These are phyloP conservation scores for Drosophila meridiana DNA, from an alignment of 2,888 invertebrate genomes.

Conservation along the genomic window DNA sequence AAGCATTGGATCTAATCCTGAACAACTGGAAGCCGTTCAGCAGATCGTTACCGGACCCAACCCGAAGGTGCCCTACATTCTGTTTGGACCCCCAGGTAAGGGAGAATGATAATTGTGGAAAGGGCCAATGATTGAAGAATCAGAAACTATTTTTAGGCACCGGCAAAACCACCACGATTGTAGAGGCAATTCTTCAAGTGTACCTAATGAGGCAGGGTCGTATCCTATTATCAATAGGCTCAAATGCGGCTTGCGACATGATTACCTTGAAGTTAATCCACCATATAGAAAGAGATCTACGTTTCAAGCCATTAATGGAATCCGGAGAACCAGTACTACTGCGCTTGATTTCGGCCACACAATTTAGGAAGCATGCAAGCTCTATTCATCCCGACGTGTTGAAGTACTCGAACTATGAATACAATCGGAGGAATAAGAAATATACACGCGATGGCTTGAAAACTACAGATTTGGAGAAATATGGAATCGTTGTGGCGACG, in stretches of 20 bases:
- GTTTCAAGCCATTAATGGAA: neutral
- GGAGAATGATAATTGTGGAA: neutral
- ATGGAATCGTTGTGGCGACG: constrained; percentile 88
- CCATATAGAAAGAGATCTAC: constrained; percentile 42
- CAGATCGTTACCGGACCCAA: constrained; percentile 88
- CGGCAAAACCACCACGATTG: constrained; percentile 90
- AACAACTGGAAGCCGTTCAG: constrained; percentile 89
- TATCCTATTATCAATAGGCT: constrained; percentile 89
- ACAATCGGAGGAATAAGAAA: fast-evolving
- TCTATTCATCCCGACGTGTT: constrained; percentile 69
- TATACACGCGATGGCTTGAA: neutral
- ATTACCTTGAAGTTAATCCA: constrained; percentile 86
- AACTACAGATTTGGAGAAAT: constrained; percentile 80
- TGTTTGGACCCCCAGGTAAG: constrained; percentile 95
- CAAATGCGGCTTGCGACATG: constrained; percentile 91
- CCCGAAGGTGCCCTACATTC: constrained; percentile 90
- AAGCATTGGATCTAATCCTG: constrained; percentile 86
- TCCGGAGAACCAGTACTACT: constrained; percentile 70
- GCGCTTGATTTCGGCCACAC: constrained; percentile 84
- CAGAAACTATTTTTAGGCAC: constrained; percentile 85
- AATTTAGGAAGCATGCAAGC: constrained; percentile 71
- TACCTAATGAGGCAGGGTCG: constrained; percentile 63
- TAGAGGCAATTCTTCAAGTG: constrained; percentile 90
- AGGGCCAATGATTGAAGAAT: neutral
- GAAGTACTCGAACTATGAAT: constrained; percentile 83